Percentiles rank a stretch among this genome's conserved stretches.
Evolutionary conservation across 1,140 invertebrate species (phyloP).

Genomic region (Tribolium madens): DNA sequence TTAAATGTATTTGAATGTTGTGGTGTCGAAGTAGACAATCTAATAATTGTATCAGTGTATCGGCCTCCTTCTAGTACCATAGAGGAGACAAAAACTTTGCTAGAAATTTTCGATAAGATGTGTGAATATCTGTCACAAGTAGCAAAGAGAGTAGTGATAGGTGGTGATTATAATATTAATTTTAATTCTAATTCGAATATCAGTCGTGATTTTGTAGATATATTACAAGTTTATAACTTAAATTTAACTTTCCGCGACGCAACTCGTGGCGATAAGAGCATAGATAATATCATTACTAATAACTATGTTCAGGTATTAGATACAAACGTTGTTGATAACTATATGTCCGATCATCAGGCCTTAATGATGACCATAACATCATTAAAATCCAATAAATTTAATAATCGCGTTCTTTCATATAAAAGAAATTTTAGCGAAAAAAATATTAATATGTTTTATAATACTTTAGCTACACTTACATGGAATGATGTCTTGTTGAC

Average conservation of each 20-base stretch:
- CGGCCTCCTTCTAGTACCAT: background rate
- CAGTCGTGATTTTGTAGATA: background rate
- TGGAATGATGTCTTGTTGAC: background rate
- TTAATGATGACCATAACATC: background rate
- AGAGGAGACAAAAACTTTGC: background rate
- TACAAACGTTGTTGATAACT: background rate
- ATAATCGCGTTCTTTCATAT: background rate
- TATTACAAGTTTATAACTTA: conserved; percentile 7
- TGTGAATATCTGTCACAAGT: background rate
- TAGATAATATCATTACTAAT: background rate
- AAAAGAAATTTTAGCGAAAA: conserved; percentile 7
- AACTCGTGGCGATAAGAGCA: background rate
- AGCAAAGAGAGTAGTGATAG: background rate
- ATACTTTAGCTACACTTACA: background rate
- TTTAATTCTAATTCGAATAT: background rate
- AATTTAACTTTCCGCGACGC: background rate
- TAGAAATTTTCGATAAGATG: conserved; percentile 9
- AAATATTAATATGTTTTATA: background rate
- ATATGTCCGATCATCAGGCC: background rate
- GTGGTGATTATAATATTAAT: background rate
- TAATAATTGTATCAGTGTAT: conserved; percentile 14
- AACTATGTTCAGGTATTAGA: background rate
- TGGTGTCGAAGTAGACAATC: background rate
- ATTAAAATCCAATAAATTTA: background rate
- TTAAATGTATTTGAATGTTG: conserved; percentile 20